These are phyloP conservation scores for Fragum fragum DNA, from an alignment of 2,888 invertebrate species.

Conservation along the genomic window DNA sequence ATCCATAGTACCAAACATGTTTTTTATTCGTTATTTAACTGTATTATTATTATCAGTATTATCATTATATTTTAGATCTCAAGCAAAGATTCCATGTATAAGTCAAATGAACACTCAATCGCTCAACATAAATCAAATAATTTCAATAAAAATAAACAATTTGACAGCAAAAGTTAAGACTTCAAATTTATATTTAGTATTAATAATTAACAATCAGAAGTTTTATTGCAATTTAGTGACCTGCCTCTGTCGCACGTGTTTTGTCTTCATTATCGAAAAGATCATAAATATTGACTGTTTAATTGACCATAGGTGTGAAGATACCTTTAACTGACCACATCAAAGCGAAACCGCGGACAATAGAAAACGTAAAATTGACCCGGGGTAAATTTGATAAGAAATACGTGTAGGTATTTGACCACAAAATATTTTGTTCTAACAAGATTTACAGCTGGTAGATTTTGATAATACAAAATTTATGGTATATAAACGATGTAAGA, in stretches of 20 bases:
- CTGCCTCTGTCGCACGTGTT: neutral
- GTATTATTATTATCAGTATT: too few species aligned
- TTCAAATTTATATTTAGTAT: neutral
- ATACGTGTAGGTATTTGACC: neutral
- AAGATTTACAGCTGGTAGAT: conserved; percentile 50
- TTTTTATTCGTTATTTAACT: too few species aligned
- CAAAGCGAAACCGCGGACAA: conserved; percentile 52
- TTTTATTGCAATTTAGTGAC: neutral
- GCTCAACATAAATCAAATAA: neutral
- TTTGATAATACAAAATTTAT: conserved; percentile 63
- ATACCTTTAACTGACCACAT: conserved; percentile 47
- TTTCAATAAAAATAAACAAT: neutral
- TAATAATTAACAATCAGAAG: neutral
- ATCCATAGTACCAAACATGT: too few species aligned
- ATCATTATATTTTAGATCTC: too few species aligned
- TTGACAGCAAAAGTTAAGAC: neutral
- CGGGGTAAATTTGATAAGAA: conserved; percentile 17
- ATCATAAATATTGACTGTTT: conserved; percentile 54
- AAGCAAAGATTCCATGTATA: too few species aligned
- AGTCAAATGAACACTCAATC: too few species aligned
- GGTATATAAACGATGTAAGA: conserved; percentile 45
- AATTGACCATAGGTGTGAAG: conserved; percentile 61
- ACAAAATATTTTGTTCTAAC: conserved; percentile 45
- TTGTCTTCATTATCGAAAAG: conserved; percentile 47
- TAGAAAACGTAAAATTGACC: conserved; percentile 20